Evolutionary conservation across 2,888 invertebrate genomes (phyloP).

Genomic region (Drosophila prostipennis): DNA sequence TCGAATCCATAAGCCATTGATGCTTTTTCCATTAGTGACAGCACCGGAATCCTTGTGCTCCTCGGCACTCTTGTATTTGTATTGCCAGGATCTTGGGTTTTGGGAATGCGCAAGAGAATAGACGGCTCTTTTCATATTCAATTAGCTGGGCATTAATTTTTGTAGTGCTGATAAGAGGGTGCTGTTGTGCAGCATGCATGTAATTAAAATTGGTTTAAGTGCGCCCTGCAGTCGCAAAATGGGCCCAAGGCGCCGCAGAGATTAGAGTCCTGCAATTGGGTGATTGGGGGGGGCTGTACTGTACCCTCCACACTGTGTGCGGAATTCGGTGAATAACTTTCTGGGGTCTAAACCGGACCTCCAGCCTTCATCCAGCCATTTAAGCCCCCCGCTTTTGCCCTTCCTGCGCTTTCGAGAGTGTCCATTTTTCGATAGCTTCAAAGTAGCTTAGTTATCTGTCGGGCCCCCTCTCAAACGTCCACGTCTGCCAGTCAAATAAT

Average conservation of each 20-base stretch:
- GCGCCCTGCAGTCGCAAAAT: conserved; percentile 8
- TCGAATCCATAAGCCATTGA: conserved; percentile 72
- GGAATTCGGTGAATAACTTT: conserved; percentile 19
- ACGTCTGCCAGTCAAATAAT: conserved; percentile 32
- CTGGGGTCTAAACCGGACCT: not conserved
- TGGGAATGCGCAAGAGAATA: conserved; percentile 38
- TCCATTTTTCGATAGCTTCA: conserved; percentile 54
- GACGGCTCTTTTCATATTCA: conserved; percentile 59
- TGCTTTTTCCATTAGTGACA: conserved; percentile 75
- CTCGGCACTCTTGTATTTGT: conserved; percentile 1
- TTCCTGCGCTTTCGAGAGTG: conserved; percentile 27
- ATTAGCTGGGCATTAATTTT: conserved; percentile 63
- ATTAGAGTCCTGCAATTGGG: conserved; percentile 20
- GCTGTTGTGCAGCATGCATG: conserved; percentile 56
- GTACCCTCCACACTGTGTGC: not conserved
- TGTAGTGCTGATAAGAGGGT: conserved; percentile 50
- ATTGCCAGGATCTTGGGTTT: conserved; percentile 2
- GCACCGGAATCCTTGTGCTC: not conserved
- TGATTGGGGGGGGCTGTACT: not conserved
- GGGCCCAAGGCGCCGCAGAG: conserved; percentile 8
- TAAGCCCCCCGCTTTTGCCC: conserved; percentile 31
- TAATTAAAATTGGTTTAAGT: conserved; percentile 74
- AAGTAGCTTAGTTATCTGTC: conserved; percentile 60
- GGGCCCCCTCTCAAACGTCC: not conserved
- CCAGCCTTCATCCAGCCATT: conserved; percentile 17